Evolutionary conservation across 2,113 vertebrate genomes (phyloP).

Genomic region (Catharus bicknelli): DNA sequence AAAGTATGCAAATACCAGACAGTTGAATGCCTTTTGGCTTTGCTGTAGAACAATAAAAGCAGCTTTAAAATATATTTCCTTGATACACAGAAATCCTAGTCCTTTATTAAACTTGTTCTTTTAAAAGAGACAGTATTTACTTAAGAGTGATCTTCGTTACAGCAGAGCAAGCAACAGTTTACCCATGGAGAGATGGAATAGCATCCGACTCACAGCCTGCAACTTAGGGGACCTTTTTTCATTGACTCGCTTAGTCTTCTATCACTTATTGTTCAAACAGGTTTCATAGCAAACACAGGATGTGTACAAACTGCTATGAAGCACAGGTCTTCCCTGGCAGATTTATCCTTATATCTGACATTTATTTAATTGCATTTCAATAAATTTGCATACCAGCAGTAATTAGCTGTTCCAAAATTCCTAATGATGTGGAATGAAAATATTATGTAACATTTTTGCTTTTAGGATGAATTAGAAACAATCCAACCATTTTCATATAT

Average conservation of each 20-base stretch:
- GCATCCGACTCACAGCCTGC: neutral
- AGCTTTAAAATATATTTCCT: constrained; percentile 19
- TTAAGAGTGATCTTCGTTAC: neutral
- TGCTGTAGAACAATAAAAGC: neutral
- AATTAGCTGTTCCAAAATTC: constrained; percentile 64
- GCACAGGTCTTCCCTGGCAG: neutral
- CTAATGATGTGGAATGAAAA: constrained; percentile 38
- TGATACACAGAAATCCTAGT: neutral
- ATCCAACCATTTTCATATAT: neutral
- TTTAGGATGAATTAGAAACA: constrained; percentile 37
- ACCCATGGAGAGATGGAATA: constrained; percentile 22
- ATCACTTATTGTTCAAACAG: constrained; percentile 65
- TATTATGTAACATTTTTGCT: neutral
- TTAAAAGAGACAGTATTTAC: constrained; percentile 11
- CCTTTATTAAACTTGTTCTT: constrained; percentile 2
- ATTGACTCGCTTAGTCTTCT: constrained; percentile 53
- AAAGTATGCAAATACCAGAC: neutral
- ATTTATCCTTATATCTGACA: constrained; percentile 45
- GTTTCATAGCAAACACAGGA: constrained; percentile 43
- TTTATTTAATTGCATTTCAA: constrained; percentile 56
- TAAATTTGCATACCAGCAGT: constrained; percentile 50
- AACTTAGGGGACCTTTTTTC: constrained; percentile 30
- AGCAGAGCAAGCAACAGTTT: constrained; percentile 21
- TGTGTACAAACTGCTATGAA: constrained; percentile 37
- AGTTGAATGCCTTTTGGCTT: constrained; percentile 35